Evolutionary conservation across 2,113 vertebrate genomes (phyloP), one percentile per base, ranked within the genome.

Genomic region (Amblyopsis rosae): DNA sequence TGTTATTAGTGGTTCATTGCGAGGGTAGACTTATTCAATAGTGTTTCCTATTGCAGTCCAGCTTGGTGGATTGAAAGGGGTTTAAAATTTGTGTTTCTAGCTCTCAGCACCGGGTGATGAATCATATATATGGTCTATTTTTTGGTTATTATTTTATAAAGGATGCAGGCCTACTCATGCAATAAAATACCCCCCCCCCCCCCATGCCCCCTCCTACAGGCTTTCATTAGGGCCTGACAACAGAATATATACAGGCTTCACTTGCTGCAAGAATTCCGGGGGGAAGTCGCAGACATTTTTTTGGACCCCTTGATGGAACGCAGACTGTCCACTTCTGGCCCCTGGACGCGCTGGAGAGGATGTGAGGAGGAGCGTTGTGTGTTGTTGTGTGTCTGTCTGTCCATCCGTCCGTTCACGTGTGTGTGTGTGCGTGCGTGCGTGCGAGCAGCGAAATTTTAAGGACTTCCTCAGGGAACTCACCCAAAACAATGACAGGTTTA

Each of bases 281-380:
- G 83, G 83, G 88, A 92, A 91, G 86, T 86, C 82, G 80, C 87
- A 90, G 89, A 92, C 88, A 86, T 90, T 91, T 41, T 41, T 41
- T 41, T 92, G 91, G 91, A 93, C 59, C 79, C 55, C 74, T 72
- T 86, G 88, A 91, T 67, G 89, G 91, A 92, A 93, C 88, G 89
- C 87, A 92, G 87, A 77, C 90, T 83, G 88, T 89, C 90, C 58
- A 73, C 75, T 85, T 59, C 76, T 86, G 84, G 87, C 81, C 73
- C n/a, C 7, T 56, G 55, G 65, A 75, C 50, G 55, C 74, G 73
- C 67, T 74, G 62, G 32, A 59, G 32, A 15, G 47, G 46, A 48
- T 16, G 17, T 59, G 64, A 75, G 58, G 50, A 74, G 19, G 62
- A 75, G 73, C 65, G 69, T 58, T 62, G 65, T 62, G 78, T 64